Conservation (phyloP, 1,140 invertebrate species). For the Chironomus striatipennis region DNA sequence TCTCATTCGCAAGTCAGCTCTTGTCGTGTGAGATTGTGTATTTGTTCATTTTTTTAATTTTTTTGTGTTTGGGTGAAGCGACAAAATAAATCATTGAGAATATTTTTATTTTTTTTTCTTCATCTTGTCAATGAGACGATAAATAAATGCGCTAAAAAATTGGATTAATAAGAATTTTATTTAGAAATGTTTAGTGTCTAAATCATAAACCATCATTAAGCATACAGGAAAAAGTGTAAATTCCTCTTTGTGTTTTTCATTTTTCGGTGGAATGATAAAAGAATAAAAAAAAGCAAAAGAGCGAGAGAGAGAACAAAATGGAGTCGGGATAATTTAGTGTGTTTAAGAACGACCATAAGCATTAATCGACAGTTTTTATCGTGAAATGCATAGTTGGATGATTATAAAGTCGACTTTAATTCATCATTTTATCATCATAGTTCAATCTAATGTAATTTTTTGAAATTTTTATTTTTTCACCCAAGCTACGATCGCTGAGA, state of each 20-base stretch:
- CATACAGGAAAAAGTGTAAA: neutral
- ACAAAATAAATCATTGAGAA: constrained; percentile 18
- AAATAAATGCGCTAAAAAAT: neutral
- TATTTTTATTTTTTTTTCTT: no score
- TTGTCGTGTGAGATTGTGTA: constrained; percentile 19
- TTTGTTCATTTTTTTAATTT: constrained; percentile 23
- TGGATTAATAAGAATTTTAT: neutral
- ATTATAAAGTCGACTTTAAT: constrained; percentile 8
- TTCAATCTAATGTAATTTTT: neutral
- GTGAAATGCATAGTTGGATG: neutral
- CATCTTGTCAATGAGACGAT: no score
- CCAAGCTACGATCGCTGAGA: neutral
- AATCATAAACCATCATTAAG: neutral
- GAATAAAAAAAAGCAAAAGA: neutral
- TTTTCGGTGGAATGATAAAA: constrained; percentile 19
- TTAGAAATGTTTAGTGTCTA: no score
- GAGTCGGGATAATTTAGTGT: constrained; percentile 19
- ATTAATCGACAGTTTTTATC: neutral
- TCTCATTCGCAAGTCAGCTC: constrained; percentile 21
- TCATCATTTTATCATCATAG: neutral
- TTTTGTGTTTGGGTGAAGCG: constrained; percentile 19
- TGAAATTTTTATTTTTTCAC: neutral
- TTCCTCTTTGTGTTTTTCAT: neutral
- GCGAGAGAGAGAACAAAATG: constrained; percentile 20
- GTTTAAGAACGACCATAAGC: constrained; percentile 19